Conservation (phyloP, 2,113 vertebrate genomes). For the Meleagris gallopavo region DNA sequence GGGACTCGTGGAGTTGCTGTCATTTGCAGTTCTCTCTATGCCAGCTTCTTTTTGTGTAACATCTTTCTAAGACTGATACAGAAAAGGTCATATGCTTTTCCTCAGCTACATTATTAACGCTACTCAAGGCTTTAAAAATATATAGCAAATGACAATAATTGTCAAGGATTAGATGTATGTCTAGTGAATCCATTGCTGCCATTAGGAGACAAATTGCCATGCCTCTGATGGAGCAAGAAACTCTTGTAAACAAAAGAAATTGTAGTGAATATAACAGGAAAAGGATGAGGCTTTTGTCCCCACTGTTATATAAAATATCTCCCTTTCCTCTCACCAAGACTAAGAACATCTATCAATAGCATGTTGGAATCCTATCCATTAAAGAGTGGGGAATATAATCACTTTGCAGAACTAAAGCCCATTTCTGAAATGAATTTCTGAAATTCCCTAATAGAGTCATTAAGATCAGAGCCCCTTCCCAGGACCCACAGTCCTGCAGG, state of each 20-base stretch:
- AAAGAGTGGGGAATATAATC: not conserved
- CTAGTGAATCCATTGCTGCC: constrained; percentile 75
- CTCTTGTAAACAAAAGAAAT: constrained; percentile 66
- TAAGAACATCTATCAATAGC: constrained; percentile 59
- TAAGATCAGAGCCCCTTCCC: not conserved
- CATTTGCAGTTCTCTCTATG: not conserved
- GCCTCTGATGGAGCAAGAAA: constrained; percentile 40
- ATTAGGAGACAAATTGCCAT: constrained; percentile 63
- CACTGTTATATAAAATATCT: constrained; percentile 69
- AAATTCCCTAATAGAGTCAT: constrained; percentile 9
- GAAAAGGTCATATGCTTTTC: constrained; percentile 65
- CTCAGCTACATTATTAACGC: constrained; percentile 65
- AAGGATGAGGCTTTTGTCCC: constrained; percentile 71
- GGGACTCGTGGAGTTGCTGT: not conserved
- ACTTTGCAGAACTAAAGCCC: not conserved
- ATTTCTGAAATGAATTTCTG: constrained; percentile 29
- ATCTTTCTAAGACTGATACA: constrained; percentile 52
- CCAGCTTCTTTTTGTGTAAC: not conserved
- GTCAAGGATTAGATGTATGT: constrained; percentile 68
- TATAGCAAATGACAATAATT: constrained; percentile 62
- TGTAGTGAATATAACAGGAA: constrained; percentile 65
- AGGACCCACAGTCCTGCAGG: not conserved
- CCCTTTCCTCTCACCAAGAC: not conserved
- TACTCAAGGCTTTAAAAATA: constrained; percentile 59
- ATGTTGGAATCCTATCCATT: constrained; percentile 27